phyloP scores from a whole-genome alignment of 2,888 invertebrate genomes.

The Boloria euphrosyne region DNA sequence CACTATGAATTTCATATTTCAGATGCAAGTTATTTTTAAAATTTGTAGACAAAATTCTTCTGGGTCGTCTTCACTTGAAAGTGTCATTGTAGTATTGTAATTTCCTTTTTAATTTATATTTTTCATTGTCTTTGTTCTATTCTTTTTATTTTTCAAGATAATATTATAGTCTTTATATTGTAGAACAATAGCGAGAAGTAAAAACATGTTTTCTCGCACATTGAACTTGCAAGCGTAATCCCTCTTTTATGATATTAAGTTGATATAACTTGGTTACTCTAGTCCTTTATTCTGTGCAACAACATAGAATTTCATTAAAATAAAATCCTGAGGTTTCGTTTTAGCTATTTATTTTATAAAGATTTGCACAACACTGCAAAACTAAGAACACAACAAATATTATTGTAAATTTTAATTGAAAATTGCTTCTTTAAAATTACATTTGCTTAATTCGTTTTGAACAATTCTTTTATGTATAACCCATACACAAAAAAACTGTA shows the following conservation, averaged over 20 bases:
- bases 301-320: no score
- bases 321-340: no score
- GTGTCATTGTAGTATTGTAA: not conserved
- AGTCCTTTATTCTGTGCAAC: not conserved
- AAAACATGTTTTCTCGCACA: conserved; percentile 15
- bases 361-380: no score
- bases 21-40: not conserved
- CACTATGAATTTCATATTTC: no score
- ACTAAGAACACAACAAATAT: no score
- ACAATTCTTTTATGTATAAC: no score
- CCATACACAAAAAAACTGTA: no score
- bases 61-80: not conserved
- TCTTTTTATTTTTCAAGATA: not conserved
- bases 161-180: conserved; percentile 5
- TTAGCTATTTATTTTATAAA: no score
- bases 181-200: conserved; percentile 14
- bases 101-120: not conserved
- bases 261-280: not conserved
- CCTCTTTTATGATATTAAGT: conserved; percentile 10
- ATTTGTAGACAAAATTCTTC: not conserved
- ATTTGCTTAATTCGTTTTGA: no score
- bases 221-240: conserved; percentile 1
- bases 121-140: not conserved
- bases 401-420: no score
- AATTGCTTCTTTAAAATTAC: no score